Base-by-base conservation (phyloP, 1,140 invertebrate genomes). In the Choristoneura fumiferana region DNA sequence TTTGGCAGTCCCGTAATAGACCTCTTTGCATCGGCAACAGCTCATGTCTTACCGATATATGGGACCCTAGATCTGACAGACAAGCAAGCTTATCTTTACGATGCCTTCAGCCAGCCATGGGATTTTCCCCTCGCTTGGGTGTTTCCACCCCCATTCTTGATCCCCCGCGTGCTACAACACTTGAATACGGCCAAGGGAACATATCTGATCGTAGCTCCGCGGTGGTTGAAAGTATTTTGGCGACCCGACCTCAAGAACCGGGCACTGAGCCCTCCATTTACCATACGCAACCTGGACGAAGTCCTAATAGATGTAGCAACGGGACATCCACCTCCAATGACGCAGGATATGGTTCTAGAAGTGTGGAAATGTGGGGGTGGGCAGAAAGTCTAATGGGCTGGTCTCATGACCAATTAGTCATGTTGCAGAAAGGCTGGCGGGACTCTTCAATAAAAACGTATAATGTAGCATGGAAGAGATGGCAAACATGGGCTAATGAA, bases 71-170 rank as follows among this genome's bases (percentile, higher is more conserved):
- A 82, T 54, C 40, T 36, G 22, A 57, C 45, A 34, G 76, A 81
- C 62, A 38, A 38, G 0, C 33, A 65, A 12, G 78, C 74, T 9
- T 37, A 45, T 3, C 68, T 62, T 54, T 63, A 64, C 56, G 68
- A 79, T 37, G 77, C 74, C 0, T 80, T 84, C 68, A 59, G 64
- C 55, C 65, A 22, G n/a, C 39, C 8, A 0, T 85, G 82, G 78
- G 10, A 65, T 9, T 81, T 59, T 68, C 54, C 29, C 1, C 72
- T 82, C 33, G 78, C 60, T 0, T 83, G 78, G 71, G n/a, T 81
- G 22, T 85, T 85, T 37, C 80, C 82, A 8, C 76, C 76, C 4
- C 73, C 73, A 1, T 56, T 55, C 9, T 45, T 72, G 34, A 67
- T 76, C 0, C 67, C 69, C 0, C 56, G 34, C 3, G 65, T 75